Evolutionary conservation across 64 coral and sea anemone species (phyloP).

Genomic region (Astreopora myriophthalma): DNA sequence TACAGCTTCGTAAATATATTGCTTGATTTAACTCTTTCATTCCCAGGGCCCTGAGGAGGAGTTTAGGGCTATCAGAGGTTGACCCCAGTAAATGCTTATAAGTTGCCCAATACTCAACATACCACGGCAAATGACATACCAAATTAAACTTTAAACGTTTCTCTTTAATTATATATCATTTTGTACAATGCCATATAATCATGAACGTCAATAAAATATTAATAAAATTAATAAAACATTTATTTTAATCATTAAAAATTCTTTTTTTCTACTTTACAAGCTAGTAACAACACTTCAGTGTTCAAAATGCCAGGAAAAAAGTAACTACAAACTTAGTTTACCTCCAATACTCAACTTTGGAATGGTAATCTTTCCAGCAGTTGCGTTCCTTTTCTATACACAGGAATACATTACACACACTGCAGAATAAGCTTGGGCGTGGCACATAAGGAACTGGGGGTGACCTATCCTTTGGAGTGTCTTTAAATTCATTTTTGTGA

Average conservation of each 20-base stretch:
- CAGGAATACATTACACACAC: conserved; percentile 57
- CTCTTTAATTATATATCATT: conserved; percentile 3
- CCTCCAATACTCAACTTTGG: conserved; percentile 53
- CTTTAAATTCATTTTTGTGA: conserved; percentile 17
- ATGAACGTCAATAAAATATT: not conserved
- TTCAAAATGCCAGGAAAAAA: conserved; percentile 17
- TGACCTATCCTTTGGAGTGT: conserved; percentile 33
- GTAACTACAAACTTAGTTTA: conserved; percentile 18
- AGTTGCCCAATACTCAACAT: not conserved
- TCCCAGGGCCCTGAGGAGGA: not conserved
- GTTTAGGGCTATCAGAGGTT: not conserved
- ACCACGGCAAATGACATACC: not conserved
- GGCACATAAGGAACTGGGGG: conserved; percentile 43
- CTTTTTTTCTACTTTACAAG: not conserved
- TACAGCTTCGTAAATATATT: no score
- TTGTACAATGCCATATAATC: not conserved
- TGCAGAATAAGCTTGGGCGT: conserved; percentile 53
- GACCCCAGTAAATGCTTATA: not conserved
- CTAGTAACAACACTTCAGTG: not conserved
- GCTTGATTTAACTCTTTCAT: not conserved
- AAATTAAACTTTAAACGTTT: conserved; percentile 6
- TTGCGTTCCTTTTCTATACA: conserved; percentile 61
- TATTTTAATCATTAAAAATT: not conserved
- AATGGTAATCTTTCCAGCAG: conserved; percentile 55
- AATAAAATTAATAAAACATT: not conserved